Percentiles rank a stretch among this genome's conserved stretches.
These are phyloP conservation scores for Meghimatium bilineatum DNA, from an alignment of 2,888 invertebrate genomes.

Conservation along the genomic window DNA sequence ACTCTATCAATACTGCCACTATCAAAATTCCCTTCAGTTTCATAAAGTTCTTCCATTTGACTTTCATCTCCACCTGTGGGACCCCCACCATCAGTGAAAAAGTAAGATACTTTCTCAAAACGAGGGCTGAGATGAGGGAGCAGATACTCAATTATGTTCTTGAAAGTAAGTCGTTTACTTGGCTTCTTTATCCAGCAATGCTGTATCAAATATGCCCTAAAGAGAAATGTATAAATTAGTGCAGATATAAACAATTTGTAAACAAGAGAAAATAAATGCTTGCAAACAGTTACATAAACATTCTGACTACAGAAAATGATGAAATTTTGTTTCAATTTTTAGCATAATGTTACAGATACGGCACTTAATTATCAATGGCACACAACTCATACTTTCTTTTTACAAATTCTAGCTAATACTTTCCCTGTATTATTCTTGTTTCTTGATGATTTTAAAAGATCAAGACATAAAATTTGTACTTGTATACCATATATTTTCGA, in stretches of 20 bases:
- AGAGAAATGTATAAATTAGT: constrained; percentile 29
- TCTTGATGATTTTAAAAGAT: too few species aligned
- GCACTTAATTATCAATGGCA: too few species aligned
- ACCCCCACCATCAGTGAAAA: constrained; percentile 67
- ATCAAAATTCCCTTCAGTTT: constrained; percentile 29
- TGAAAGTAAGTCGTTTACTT: constrained; percentile 88
- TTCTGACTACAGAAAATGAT: too few species aligned
- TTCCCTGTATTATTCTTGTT: too few species aligned
- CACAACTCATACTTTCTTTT: too few species aligned
- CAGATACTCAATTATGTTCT: constrained; percentile 84
- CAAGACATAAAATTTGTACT: too few species aligned
- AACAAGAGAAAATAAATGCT: background rate
- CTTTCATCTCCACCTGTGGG: constrained; percentile 43
- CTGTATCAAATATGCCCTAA: constrained; percentile 89
- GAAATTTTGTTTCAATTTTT: too few species aligned
- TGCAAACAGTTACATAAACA: background rate
- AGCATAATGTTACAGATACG: too few species aligned
- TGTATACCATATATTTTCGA: too few species aligned
- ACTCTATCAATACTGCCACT: constrained; percentile 38
- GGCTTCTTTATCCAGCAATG: constrained; percentile 93
- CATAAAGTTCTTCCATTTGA: background rate
- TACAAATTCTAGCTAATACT: too few species aligned
- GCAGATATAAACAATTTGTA: background rate
- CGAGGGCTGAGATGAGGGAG: constrained; percentile 82
- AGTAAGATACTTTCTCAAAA: constrained; percentile 84